Evolutionary conservation across 2,797 vertebrate species (phyloP).

Genomic region (Urosaurus nigricauda): DNA sequence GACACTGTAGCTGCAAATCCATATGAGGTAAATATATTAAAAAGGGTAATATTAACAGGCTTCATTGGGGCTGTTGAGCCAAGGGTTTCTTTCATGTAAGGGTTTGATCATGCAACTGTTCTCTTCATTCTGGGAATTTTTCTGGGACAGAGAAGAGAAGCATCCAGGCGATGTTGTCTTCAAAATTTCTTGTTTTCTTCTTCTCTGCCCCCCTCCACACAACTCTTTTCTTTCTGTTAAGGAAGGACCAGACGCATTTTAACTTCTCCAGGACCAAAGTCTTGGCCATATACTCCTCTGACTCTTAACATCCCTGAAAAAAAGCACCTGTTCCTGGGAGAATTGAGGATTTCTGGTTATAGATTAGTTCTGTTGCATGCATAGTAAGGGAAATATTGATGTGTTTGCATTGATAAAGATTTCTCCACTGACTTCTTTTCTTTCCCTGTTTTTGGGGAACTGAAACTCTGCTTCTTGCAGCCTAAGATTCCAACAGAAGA

Average conservation of each 20-base stretch:
- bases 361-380: background rate
- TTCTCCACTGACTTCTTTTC: background rate
- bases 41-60: background rate
- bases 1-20: constrained; percentile 71
- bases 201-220: background rate
- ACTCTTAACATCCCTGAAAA: too few relatives aligned
- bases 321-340: constrained; percentile 7
- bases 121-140: background rate
- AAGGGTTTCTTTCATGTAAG: background rate
- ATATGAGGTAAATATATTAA: constrained; percentile 71
- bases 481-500: background rate
- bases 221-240: background rate
- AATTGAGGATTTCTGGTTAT: background rate
- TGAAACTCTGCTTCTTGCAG: background rate
- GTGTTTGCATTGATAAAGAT: background rate
- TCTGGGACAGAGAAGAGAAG: background rate
- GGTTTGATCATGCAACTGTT: background rate
- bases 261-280: background rate
- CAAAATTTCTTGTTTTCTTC: background rate
- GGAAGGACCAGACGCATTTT: background rate
- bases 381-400: background rate
- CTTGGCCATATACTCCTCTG: too few relatives aligned
- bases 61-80: constrained; percentile 6
- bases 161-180: background rate
- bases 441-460: background rate